Conservation (phyloP, 2,888 invertebrate species). For the Cheilosia soror region DNA sequence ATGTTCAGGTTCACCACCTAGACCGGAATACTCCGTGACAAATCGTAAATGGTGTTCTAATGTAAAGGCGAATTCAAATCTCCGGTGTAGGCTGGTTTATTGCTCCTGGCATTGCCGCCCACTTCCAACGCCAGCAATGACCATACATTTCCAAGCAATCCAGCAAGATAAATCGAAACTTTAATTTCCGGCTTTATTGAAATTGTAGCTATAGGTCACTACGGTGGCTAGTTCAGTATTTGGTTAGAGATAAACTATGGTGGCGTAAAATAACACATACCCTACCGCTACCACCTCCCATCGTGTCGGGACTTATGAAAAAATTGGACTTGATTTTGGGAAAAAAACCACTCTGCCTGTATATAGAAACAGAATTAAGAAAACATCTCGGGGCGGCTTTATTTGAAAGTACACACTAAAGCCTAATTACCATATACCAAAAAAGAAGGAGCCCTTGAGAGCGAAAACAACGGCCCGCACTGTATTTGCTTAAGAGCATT, state of each 20-base stretch:
- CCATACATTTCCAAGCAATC: conserved; percentile 1
- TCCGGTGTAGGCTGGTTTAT: conserved; percentile 46
- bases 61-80: conserved; percentile 54
- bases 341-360: no score
- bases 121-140: not conserved
- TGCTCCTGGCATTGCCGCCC: conserved; percentile 3
- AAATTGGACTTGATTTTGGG: not conserved
- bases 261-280: no score
- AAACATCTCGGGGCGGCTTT: conserved; percentile 24
- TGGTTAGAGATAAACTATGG: no score
- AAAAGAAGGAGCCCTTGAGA: conserved; percentile 31
- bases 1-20: conserved; percentile 3
- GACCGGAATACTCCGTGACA: conserved; percentile 35
- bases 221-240: not conserved
- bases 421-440: conserved; percentile 49
- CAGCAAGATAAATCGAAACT: conserved; percentile 60
- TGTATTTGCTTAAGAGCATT: conserved; percentile 22
- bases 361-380: conserved; percentile 4
- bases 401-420: conserved; percentile 2
- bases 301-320: not conserved
- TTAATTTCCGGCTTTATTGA: conserved; percentile 68
- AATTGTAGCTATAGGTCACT: conserved; percentile 43
- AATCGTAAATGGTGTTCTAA: conserved; percentile 36
- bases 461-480: conserved; percentile 1
- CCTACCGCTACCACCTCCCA: no score